These are phyloP conservation scores for Erebia epiphron DNA, from an alignment of 2,888 invertebrate genomes.

Conservation along the genomic window DNA sequence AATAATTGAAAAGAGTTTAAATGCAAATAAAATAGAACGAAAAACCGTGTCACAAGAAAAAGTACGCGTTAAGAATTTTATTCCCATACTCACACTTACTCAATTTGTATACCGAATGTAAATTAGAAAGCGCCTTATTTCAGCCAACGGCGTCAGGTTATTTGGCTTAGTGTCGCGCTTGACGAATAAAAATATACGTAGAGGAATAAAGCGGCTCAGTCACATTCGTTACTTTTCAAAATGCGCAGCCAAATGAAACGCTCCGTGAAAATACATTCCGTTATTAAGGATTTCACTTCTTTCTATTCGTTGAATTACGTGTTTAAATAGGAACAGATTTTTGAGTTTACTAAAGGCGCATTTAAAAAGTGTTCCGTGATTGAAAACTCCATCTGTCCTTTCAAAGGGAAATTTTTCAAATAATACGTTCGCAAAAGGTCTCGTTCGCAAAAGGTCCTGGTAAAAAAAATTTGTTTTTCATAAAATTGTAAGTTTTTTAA, in stretches of 20 bases:
- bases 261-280: slow-evolving; percentile 25
- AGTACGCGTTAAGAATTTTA: slow-evolving; percentile 75
- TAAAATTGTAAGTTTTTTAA: slow-evolving; percentile 42
- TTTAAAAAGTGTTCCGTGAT: too few relatives aligned
- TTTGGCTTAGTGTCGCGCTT: slow-evolving; percentile 71
- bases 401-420: not conserved
- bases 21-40: slow-evolving; percentile 58
- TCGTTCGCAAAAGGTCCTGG: too few relatives aligned
- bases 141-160: slow-evolving; percentile 70
- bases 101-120: slow-evolving; percentile 69
- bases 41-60: slow-evolving; percentile 69
- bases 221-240: slow-evolving; percentile 61
- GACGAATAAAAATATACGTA: slow-evolving; percentile 61
- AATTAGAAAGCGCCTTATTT: slow-evolving; percentile 78
- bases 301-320: not conserved
- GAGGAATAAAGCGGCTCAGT: slow-evolving; percentile 60
- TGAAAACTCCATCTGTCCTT: too few relatives aligned
- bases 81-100: slow-evolving; percentile 74
- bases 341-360: not conserved
- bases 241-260: slow-evolving; percentile 56
- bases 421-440: too few relatives aligned
- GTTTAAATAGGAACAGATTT: too few relatives aligned
- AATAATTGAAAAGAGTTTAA: not conserved
- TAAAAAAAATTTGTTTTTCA: too few relatives aligned
- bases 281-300: not conserved